These are phyloP conservation scores for Drosophila fungiperda DNA, from an alignment of 2,888 invertebrate genomes.

Conservation along the genomic window DNA sequence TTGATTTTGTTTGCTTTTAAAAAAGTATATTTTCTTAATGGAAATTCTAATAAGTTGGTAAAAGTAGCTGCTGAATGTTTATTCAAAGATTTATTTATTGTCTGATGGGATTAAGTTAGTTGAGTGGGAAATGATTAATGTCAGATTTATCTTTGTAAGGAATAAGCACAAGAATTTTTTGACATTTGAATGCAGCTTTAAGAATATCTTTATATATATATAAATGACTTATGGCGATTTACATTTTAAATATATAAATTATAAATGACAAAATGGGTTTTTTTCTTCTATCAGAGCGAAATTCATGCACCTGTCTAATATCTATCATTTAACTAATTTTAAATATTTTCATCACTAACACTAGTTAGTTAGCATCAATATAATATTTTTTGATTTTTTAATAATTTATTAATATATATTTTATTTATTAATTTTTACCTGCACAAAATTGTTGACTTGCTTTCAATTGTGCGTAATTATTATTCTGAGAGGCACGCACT, in stretches of 20 bases:
- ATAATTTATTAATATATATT: no score
- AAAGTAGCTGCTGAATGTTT: slow-evolving; percentile 2
- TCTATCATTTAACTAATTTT: neutral
- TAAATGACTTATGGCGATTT: neutral
- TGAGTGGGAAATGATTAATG: slow-evolving; percentile 3
- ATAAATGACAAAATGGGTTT: neutral
- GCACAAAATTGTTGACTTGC: neutral
- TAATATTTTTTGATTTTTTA: neutral
- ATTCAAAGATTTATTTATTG: neutral
- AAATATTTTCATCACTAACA: neutral
- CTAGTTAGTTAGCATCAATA: neutral
- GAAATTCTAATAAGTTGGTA: neutral
- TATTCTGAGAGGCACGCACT: neutral
- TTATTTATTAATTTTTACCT: neutral
- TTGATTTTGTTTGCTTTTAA: slow-evolving; percentile 6
- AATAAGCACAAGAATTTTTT: neutral
- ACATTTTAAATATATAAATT: neutral
- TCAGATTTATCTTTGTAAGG: neutral
- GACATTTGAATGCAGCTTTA: neutral
- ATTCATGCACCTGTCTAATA: neutral
- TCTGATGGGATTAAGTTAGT: slow-evolving; percentile 7
- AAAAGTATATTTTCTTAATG: neutral
- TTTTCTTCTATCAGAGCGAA: neutral
- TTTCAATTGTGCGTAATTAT: neutral
- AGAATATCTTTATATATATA: neutral